A percentile compares a stretch with the other conserved stretches of the same genome.
Evolutionary conservation across 2,797 vertebrate genomes (phyloP).

Genomic region (Esox masquinongy): DNA sequence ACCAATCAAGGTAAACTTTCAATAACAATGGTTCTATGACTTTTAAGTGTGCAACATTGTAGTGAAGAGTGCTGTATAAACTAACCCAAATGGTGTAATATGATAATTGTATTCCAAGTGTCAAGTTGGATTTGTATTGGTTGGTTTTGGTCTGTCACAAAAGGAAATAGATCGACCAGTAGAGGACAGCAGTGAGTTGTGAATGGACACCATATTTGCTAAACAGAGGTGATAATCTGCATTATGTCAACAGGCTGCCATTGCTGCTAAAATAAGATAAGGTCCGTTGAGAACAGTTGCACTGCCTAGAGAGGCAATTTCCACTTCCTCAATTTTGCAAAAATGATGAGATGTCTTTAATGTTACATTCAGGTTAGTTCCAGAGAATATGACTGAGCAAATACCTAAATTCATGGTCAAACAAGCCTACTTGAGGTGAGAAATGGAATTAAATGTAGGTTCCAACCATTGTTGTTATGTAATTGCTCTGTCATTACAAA

Average conservation of each 20-base stretch:
- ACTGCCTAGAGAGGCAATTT: neutral
- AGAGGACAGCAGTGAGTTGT: constrained; percentile 3
- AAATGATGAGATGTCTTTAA: neutral
- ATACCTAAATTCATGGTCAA: too few relatives aligned
- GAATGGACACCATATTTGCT: neutral
- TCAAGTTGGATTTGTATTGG: neutral
- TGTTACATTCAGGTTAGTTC: too few relatives aligned
- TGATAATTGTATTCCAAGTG: too few relatives aligned
- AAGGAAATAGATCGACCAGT: neutral
- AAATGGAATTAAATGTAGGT: neutral
- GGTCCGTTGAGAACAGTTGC: neutral
- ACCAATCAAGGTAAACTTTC: too few relatives aligned
- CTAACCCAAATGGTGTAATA: too few relatives aligned
- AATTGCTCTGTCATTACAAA: neutral
- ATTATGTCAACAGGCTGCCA: constrained; percentile 4
- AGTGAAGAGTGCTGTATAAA: too few relatives aligned
- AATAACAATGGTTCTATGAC: too few relatives aligned
- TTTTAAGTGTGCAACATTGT: too few relatives aligned
- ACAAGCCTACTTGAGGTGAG: neutral
- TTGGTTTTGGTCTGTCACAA: neutral
- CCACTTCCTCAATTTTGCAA: neutral
- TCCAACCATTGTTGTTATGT: too few relatives aligned
- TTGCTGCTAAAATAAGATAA: constrained; percentile 7
- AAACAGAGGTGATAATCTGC: neutral
- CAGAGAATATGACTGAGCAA: too few relatives aligned